Conservation (phyloP, 92 coral and sea anemone species). For the Porites rus region DNA sequence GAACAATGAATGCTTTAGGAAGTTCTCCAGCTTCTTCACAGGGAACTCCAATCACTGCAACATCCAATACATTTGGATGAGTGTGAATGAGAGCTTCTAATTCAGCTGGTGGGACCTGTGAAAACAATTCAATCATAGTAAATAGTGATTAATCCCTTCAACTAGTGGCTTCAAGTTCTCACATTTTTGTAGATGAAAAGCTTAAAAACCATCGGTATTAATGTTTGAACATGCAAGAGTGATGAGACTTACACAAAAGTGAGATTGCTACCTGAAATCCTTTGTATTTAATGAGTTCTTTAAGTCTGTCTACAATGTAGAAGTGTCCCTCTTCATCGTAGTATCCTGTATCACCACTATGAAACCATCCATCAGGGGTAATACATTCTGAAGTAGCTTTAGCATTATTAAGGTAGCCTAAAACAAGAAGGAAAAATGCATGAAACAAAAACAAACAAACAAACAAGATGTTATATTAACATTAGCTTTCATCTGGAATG, state of each 20-base stretch:
- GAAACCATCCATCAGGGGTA: constrained; percentile 94
- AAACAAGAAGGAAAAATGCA: not conserved
- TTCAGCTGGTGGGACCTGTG: constrained; percentile 74
- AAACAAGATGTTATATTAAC: not conserved
- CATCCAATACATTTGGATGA: constrained; percentile 78
- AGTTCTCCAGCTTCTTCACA: constrained; percentile 67
- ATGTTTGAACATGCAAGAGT: not conserved
- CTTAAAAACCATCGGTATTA: too few relatives aligned
- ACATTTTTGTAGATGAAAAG: too few relatives aligned
- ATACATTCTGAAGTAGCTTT: constrained; percentile 80
- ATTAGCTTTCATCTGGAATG: too few relatives aligned
- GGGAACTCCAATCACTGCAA: constrained; percentile 76
- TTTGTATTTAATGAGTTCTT: constrained; percentile 92
- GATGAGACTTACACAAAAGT: not conserved
- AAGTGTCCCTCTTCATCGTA: constrained; percentile 82
- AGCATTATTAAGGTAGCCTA: constrained; percentile 88
- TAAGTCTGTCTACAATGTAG: constrained; percentile 86
- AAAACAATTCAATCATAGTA: not conserved
- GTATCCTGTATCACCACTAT: constrained; percentile 87
- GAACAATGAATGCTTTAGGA: constrained; percentile 78
- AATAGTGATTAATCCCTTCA: not conserved
- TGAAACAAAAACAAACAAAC: not conserved
- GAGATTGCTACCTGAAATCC: constrained; percentile 79
- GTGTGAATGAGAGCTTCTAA: constrained; percentile 64
- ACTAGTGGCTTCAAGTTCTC: too few relatives aligned